Evolutionary conservation across 2,888 invertebrate genomes (phyloP), one percentile per base, ranked within the genome.

Genomic region (Notocelia uddmanniana): DNA sequence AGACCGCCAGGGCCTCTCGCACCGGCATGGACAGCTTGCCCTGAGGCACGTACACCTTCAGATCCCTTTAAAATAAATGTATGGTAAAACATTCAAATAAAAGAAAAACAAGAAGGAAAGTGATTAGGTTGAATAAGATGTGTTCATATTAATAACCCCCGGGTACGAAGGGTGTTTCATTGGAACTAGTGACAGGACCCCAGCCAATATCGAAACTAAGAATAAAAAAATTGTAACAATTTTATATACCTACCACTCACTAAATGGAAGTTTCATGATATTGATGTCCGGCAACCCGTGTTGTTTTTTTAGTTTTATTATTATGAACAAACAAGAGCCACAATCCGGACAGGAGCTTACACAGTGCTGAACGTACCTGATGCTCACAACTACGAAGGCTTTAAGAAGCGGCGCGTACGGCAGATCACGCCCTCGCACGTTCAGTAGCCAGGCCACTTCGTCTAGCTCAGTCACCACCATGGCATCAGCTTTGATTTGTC

Each of bases 391-490:
- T 1, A 96, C 94, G 84, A 97, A 98, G 52, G 97, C 96, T 81
- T 96, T 96, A 10, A 98, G 92, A 19, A 97, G 95, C 0, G 98
- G 98, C 0, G 96, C 97, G 84, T 96, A 96, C 0, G 96, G 96
- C 75, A 97, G 94, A 89, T 98, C 98, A 70, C 95, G 93, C 0
- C 98, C 98, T n/a, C 98, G 95, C 19, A 98, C 95, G 86, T 98
- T 98, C 45, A 98, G 93, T 41, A 98, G 89, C 97, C 98, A 98
- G 0, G 98, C 97, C 23, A 93, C 90, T 87, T 98, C 98, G 79
- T 98, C 98, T 68, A 98, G 88, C 0, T 98, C 96, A 0, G 98
- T 97, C 15, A 98, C 94, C 34, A 98, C 95, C 93, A 98, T 96
- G 0, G 97, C 97, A 78, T 97, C 96, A 0, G 95, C 96, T 0